Evolutionary conservation across 1,140 invertebrate genomes (phyloP).

Genomic region (Drosophila santomea): DNA sequence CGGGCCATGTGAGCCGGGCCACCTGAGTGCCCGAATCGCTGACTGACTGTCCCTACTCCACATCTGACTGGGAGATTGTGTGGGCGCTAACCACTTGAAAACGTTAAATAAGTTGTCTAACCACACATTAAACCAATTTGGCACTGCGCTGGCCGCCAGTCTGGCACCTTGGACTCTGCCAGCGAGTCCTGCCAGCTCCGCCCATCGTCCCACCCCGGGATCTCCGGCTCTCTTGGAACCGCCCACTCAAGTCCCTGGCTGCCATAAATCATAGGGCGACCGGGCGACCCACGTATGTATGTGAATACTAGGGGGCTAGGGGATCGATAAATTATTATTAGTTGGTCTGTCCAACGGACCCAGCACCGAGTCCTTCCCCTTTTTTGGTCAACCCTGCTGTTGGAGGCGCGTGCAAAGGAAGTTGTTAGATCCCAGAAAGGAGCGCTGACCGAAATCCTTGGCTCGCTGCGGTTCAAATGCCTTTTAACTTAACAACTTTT

Average conservation of each 20-base stretch:
- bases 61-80: constrained; percentile 34
- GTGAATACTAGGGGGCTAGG: constrained; percentile 80
- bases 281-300: constrained; percentile 75
- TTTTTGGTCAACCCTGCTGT: constrained; percentile 19
- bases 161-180: constrained; percentile 66
- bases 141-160: constrained; percentile 66
- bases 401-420: constrained; percentile 66
- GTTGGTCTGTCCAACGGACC: constrained; percentile 58
- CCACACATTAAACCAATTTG: constrained; percentile 82
- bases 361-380: background rate
- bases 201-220: background rate
- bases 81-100: constrained; percentile 75
- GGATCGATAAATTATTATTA: constrained; percentile 84
- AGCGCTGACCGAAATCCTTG: constrained; percentile 73
- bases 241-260: constrained; percentile 44
- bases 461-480: constrained; percentile 79
- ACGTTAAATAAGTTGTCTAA: constrained; percentile 83
- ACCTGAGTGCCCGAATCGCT: constrained; percentile 57
- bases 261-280: constrained; percentile 79
- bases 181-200: constrained; percentile 10
- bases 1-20: constrained; percentile 37
- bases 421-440: constrained; percentile 74
- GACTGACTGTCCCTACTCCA: constrained; percentile 49
- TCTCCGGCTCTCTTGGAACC: constrained; percentile 22
- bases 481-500: constrained; percentile 84